Conservation (phyloP, 2,797 vertebrate species). For the Cyclura pinguis region DNA sequence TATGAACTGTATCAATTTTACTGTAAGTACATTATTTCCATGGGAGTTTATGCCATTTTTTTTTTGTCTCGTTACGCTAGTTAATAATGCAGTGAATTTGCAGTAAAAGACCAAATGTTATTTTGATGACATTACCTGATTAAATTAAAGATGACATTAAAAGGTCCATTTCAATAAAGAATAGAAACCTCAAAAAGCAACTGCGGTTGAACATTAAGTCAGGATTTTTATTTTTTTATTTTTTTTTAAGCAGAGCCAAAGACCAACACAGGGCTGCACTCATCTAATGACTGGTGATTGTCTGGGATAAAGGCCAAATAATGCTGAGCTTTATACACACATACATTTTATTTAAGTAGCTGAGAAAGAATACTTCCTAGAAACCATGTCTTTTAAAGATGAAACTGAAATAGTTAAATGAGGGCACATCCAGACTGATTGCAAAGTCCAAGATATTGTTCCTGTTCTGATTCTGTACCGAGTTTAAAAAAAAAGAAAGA, state of each 20-base stretch:
- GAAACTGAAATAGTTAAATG: too few relatives aligned
- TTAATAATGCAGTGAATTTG: slow-evolving; percentile 85
- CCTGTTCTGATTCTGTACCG: too few relatives aligned
- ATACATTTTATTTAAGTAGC: slow-evolving; percentile 11
- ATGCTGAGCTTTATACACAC: slow-evolving; percentile 23
- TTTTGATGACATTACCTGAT: slow-evolving; percentile 82
- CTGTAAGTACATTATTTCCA: slow-evolving; percentile 80
- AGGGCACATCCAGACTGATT: too few relatives aligned
- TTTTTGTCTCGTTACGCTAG: slow-evolving; percentile 76
- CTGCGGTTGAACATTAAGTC: slow-evolving; percentile 63
- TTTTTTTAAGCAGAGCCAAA: neutral
- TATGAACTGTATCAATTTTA: slow-evolving; percentile 82
- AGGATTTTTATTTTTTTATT: neutral
- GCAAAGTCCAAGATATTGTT: too few relatives aligned
- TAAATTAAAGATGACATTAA: slow-evolving; percentile 83
- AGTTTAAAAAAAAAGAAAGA: too few relatives aligned
- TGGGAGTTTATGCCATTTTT: slow-evolving; percentile 75
- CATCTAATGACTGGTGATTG: slow-evolving; percentile 48
- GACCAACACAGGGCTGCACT: slow-evolving; percentile 56
- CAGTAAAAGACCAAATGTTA: slow-evolving; percentile 82
- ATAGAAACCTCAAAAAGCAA: slow-evolving; percentile 72
- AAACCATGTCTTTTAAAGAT: neutral
- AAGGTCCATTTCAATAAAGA: slow-evolving; percentile 78
- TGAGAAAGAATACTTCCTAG: neutral
- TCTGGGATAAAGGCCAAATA: slow-evolving; percentile 61